These are phyloP conservation scores for Panulirus ornatus DNA, from an alignment of 1,140 invertebrate species.

Conservation along the genomic window DNA sequence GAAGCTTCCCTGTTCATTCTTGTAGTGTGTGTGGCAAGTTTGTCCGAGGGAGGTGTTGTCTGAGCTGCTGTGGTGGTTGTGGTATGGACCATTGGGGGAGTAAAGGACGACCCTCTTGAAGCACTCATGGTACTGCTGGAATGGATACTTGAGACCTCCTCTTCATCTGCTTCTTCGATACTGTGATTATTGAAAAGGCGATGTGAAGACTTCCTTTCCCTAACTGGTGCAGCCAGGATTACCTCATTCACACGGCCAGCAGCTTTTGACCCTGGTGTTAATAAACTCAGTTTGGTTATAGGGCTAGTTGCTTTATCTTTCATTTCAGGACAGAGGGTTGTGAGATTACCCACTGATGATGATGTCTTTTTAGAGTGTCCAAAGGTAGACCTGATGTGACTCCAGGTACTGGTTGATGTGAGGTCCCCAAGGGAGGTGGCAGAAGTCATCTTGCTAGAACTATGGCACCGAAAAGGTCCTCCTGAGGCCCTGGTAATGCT, in stretches of 20 bases:
- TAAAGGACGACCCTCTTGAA: not conserved
- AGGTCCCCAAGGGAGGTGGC: conserved; percentile 49
- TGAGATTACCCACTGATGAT: conserved; percentile 35
- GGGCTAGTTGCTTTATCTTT: conserved; percentile 14
- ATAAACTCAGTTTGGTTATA: not conserved
- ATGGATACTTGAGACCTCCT: not conserved
- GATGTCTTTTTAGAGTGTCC: conserved; percentile 9
- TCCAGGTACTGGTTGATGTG: not conserved
- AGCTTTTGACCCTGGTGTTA: conserved; percentile 14
- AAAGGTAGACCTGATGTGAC: conserved; percentile 20
- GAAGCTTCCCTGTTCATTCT: conserved; percentile 9
- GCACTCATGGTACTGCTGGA: not conserved
- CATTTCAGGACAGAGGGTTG: not conserved
- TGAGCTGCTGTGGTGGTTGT: not conserved
- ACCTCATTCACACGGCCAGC: not conserved
- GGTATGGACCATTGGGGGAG: not conserved
- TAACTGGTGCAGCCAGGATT: conserved; percentile 41
- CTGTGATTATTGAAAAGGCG: conserved; percentile 42
- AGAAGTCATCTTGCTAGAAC: conserved; percentile 12
- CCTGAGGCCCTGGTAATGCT: conserved; percentile 39
- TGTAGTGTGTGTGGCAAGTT: not conserved
- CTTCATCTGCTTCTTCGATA: conserved; percentile 41
- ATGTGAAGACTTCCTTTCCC: conserved; percentile 27
- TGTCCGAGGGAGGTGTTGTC: not conserved
- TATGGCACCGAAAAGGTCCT: not conserved